Evolutionary conservation across 2,888 invertebrate genomes (phyloP).

Genomic region (Chaitophorus viminalis): DNA sequence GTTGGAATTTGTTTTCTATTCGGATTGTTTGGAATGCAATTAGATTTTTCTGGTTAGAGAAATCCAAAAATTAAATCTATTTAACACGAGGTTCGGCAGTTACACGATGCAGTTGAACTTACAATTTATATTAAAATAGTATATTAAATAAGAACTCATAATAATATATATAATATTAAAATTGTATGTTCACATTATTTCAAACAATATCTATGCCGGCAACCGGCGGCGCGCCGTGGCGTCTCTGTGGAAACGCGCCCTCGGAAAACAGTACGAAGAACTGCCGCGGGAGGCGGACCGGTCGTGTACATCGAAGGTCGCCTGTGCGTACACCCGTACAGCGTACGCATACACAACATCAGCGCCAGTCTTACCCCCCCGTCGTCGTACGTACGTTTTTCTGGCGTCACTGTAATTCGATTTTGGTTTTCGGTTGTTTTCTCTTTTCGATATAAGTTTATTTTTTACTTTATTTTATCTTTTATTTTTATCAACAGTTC

Average conservation of each 20-base stretch:
- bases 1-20: too few species aligned
- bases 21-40: too few species aligned
- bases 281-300: not conserved
- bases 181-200: too few species aligned
- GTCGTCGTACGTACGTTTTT: conserved; percentile 39
- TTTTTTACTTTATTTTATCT: not conserved
- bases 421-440: conserved; percentile 28
- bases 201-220: not conserved
- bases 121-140: too few species aligned
- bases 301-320: conserved; percentile 51
- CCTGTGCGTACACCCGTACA: conserved; percentile 45
- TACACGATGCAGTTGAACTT: too few species aligned
- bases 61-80: too few species aligned
- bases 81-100: too few species aligned
- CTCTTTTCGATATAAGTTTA: conserved; percentile 10
- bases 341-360: conserved; percentile 40
- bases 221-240: not conserved
- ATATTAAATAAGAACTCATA: too few species aligned
- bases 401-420: conserved; percentile 56
- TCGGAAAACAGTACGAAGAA: conserved; percentile 2
- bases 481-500: conserved; percentile 3
- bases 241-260: conserved; percentile 58
- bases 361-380: conserved; percentile 58
- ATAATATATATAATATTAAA: too few species aligned
- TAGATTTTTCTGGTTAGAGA: too few species aligned